phyloP scores from a whole-genome alignment of 1,140 invertebrate species.

The Brachionus angularis region DNA sequence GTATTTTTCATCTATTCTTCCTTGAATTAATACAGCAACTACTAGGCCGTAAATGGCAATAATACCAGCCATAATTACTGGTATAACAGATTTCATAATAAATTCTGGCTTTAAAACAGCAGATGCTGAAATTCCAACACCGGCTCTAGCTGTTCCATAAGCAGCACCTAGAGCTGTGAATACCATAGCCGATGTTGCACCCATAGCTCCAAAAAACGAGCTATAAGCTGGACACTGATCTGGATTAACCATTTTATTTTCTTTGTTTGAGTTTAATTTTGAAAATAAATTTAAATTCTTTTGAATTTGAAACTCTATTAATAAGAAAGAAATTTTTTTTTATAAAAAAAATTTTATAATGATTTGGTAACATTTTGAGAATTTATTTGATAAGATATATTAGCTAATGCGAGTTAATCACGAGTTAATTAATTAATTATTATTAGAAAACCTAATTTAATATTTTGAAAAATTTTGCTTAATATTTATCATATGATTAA shows the following conservation, averaged over 20 bases:
- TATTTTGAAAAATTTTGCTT: no score
- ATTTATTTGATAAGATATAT: no score
- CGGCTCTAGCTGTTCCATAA: slow-evolving; percentile 98
- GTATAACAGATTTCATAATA: slow-evolving; percentile 99
- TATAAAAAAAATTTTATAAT: no score
- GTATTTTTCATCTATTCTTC: slow-evolving; percentile 68
- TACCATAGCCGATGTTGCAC: slow-evolving; percentile 93
- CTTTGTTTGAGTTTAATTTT: no score
- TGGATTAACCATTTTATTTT: slow-evolving; percentile 17
- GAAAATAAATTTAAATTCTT: no score
- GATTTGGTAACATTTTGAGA: no score
- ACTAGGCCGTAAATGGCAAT: slow-evolving; percentile 99
- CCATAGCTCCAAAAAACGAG: slow-evolving; percentile 94
- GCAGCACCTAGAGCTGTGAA: slow-evolving; percentile 97
- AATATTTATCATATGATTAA: no score
- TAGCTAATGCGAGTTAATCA: no score
- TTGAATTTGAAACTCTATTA: no score
- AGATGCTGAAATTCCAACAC: slow-evolving; percentile 98
- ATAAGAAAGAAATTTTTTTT: no score
- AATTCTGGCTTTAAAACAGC: slow-evolving; percentile 98
- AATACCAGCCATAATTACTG: slow-evolving; percentile 99
- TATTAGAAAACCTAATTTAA: no score
- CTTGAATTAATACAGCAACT: slow-evolving; percentile 93
- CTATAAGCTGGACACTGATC: slow-evolving; percentile 44
- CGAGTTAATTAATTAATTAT: no score